Conservation (phyloP, 2,888 invertebrate genomes). For the Xestia c-nigrum region DNA sequence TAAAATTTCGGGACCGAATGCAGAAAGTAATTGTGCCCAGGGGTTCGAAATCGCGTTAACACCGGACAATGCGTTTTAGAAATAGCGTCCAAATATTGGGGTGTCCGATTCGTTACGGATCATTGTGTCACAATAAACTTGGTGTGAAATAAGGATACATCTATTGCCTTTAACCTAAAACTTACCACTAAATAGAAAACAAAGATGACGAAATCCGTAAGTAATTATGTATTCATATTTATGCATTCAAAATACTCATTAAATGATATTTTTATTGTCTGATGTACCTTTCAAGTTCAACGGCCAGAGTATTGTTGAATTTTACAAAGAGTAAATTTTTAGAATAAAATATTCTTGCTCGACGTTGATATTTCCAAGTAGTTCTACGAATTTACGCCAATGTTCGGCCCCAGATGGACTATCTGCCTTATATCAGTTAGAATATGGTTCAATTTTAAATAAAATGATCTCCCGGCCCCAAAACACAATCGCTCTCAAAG, state of each 20-base stretch:
- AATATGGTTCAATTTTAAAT: slow-evolving; percentile 21
- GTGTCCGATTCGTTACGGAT: neutral
- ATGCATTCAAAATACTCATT: slow-evolving; percentile 13
- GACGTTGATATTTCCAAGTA: neutral
- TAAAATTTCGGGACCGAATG: neutral
- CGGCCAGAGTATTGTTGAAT: neutral
- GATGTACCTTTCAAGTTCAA: neutral
- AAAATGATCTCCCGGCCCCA: slow-evolving; percentile 8
- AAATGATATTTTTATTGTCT: slow-evolving; percentile 6
- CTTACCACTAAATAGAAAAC: slow-evolving; percentile 31
- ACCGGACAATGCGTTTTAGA: neutral
- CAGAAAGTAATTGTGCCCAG: neutral
- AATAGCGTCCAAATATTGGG: slow-evolving; percentile 22
- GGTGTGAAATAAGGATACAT: slow-evolving; percentile 26
- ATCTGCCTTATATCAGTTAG: neutral
- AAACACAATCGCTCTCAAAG: slow-evolving; percentile 54
- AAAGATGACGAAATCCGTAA: slow-evolving; percentile 31
- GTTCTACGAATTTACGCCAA: slow-evolving; percentile 13
- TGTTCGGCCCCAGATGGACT: neutral
- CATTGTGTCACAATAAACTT: slow-evolving; percentile 3
- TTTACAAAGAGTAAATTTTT: neutral
- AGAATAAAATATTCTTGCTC: slow-evolving; percentile 1
- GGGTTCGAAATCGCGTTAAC: slow-evolving; percentile 9
- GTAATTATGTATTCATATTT: slow-evolving; percentile 24
- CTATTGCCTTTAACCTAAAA: neutral